Conservation (phyloP, 1,140 invertebrate species). For the Lepidostoma basale region DNA sequence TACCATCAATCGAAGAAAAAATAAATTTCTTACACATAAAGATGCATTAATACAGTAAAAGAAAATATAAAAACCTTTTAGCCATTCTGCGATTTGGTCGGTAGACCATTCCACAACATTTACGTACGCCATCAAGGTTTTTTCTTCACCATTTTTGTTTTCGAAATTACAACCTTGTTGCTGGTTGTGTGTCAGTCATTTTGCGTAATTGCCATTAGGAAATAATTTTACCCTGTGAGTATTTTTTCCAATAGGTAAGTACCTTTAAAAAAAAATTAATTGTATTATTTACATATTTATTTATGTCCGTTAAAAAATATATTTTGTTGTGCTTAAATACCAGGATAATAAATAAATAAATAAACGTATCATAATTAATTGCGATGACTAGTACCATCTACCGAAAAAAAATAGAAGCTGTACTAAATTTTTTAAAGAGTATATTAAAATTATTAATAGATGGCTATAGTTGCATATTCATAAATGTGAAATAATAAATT, state of each 20-base stretch:
- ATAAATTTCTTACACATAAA: neutral
- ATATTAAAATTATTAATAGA: too few relatives aligned
- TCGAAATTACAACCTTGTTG: conserved; percentile 27
- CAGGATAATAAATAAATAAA: too few relatives aligned
- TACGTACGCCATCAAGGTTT: conserved; percentile 75
- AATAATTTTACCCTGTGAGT: neutral
- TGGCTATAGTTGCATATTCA: too few relatives aligned
- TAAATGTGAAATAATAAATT: too few relatives aligned
- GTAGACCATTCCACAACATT: conserved; percentile 91
- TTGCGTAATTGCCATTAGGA: neutral
- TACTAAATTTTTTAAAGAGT: too few relatives aligned
- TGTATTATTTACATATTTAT: too few relatives aligned
- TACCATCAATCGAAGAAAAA: neutral
- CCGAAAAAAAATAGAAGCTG: too few relatives aligned
- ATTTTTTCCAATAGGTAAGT: neutral
- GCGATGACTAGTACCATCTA: too few relatives aligned
- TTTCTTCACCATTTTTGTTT: conserved; percentile 35
- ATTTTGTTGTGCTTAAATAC: too few relatives aligned
- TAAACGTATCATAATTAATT: too few relatives aligned
- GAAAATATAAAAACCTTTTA: conserved; percentile 71
- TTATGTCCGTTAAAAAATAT: too few relatives aligned
- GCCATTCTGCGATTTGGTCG: conserved; percentile 92
- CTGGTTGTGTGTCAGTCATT: conserved; percentile 13
- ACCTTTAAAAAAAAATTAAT: too few relatives aligned
- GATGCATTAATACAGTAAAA: neutral